Evolutionary conservation across 2,113 vertebrate species (phyloP), one percentile per base, ranked within the genome.

Genomic region (Telmatochromis sp.): DNA sequence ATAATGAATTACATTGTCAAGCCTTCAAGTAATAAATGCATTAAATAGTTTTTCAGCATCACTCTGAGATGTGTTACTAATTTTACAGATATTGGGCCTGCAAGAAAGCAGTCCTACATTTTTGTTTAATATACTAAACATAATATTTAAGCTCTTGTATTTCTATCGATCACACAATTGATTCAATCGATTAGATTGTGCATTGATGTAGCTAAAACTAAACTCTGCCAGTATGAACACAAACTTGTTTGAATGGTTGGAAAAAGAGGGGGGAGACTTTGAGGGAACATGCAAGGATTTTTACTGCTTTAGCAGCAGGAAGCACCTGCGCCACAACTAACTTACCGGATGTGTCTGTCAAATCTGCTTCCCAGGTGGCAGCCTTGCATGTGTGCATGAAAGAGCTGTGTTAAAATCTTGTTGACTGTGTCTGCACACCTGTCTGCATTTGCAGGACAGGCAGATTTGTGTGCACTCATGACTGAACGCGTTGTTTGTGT

Each of bases 311-410:
- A 84, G 84, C 84, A 89, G 87, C 88, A 86, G 93, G 88, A 92
- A 89, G 85, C 90, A 90, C 83, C 90, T 91, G 89, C 14, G 2
- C 80, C 87, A 91, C 50, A 53, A 80, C 80, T 92, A 89, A 92
- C 92, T 90, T 55, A 28, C 60, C 3, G 55, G 85, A 91, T 91
- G 87, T 93, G 86, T 92, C 92, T 91, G 87, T 94, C 91, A 93
- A 85, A 82, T 79, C 75, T 78, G 84, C 28, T 42, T 91, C 89
- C 83, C 92, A 86, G 90, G 91, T 85, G 91, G 90, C 79, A 81
- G 84, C 51, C 53, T 51, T 65, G 60, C 33, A 28, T 89, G 51
- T 84, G 81, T 83, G 50, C 83, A 60, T 91, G 63, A 89, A 91
- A 82, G 58, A 9, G 14, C 85, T 40, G 54, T 65, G 80, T 87